Base-by-base conservation (phyloP, 2,888 invertebrate species). In the Galerucella pusilla region DNA sequence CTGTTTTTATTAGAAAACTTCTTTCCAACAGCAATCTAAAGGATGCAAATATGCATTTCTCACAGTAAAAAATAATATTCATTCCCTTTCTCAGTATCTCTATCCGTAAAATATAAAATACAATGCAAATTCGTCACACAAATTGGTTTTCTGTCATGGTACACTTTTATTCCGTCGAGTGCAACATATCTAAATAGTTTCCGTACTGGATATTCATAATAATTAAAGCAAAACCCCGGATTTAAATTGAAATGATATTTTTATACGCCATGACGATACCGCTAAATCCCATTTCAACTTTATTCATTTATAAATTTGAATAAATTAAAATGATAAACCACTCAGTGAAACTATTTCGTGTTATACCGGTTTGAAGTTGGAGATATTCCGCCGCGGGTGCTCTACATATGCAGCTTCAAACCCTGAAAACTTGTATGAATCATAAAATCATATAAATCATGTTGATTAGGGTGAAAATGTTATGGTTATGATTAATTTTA, bases 251-350 rank as follows among this genome's bases (percentile, higher is more conserved):
- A 16, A 68, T 57, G 35, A 59, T 42, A 57, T 20, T 57, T 54
- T n/a, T 61, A 35, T 60, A 46, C 42, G 60, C 49, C 46, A 1
- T 46, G 10, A 16, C n/a, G 49, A 59, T 68, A 16, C 20, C 6
- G 35, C 20, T 28, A 28, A 60, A 60, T 25, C 60, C 60, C 25
- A 28, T 60, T 60, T 28, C 60, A 60, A 28, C 25, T 60, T 60
- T 60, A 60, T 60, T 60, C 60, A 28, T 60, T 60, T 60, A 60
- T 60, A 60, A 60, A 60, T 60, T 60, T 60, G 60, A 60, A 60
- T 60, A 60, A 28, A 60, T 60, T 28, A 28, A 60, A 60, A 60
- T 20, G 60, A 60, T 60, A 60, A 60, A 60, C 60, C 25, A 25
- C 12, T 20, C 25, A 60, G 28, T 60, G 60, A 20, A 28, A 60